These are phyloP conservation scores for Ditylenchus weischeri DNA, from an alignment of 2,888 invertebrate species.

Conservation along the genomic window DNA sequence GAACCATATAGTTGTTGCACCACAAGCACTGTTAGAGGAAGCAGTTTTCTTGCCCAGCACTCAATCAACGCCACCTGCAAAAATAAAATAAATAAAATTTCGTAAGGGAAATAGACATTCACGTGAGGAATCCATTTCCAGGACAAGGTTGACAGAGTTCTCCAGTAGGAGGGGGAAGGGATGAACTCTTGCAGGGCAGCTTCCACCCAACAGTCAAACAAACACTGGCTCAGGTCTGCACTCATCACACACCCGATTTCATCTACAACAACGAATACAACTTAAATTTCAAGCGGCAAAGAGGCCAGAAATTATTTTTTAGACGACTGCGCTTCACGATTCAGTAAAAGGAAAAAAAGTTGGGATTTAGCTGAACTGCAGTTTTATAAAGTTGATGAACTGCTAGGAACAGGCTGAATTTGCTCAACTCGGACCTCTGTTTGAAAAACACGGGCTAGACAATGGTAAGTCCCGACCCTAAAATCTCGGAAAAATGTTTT, in stretches of 20 bases:
- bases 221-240: constrained; percentile 45
- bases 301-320: not conserved
- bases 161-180: constrained; percentile 55
- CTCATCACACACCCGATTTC: constrained; percentile 48
- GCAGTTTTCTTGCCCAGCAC: constrained; percentile 51
- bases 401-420: no score
- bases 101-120: not conserved
- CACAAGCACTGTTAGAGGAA: constrained; percentile 47
- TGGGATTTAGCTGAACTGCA: no score
- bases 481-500: no score
- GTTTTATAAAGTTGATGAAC: no score
- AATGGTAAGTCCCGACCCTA: no score
- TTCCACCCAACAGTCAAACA: constrained; percentile 51
- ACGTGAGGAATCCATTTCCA: constrained; percentile 52
- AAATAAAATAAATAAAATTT: constrained; percentile 14
- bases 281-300: not conserved
- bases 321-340: no score
- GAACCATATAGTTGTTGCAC: constrained; percentile 48
- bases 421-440: no score
- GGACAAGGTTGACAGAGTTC: constrained; percentile 43
- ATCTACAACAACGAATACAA: constrained; percentile 31
- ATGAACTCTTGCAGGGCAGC: constrained; percentile 50
- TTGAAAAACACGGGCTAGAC: no score
- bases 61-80: constrained; percentile 54
- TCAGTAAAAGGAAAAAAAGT: no score